phyloP scores from a whole-genome alignment of 2,797 vertebrate genomes.

The Malurus splendens region DNA sequence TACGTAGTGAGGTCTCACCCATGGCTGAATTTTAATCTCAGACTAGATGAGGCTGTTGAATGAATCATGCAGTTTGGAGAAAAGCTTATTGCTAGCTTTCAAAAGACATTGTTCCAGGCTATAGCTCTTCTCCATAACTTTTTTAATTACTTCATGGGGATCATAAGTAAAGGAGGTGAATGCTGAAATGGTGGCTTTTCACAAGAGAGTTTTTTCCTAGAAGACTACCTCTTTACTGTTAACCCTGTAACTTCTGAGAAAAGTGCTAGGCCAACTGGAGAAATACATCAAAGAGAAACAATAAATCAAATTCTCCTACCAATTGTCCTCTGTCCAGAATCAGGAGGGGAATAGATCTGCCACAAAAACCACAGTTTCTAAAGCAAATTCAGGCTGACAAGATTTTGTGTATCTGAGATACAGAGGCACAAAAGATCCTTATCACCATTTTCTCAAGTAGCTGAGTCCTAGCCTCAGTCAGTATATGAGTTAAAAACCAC shows the following conservation, averaged over 20 bases:
- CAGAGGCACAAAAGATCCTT: neutral
- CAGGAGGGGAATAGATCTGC: neutral
- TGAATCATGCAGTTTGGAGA: neutral
- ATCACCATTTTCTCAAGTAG: neutral
- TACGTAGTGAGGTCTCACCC: neutral
- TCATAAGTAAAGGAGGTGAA: neutral
- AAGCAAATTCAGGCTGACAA: neutral
- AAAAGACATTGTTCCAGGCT: neutral
- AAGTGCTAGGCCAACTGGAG: neutral
- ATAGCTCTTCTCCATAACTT: neutral
- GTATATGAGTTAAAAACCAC: neutral
- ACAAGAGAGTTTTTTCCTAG: neutral
- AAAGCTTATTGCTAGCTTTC: fast-evolving
- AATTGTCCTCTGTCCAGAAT: neutral
- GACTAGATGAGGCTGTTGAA: neutral
- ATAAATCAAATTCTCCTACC: neutral
- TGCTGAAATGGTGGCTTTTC: neutral
- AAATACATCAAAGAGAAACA: neutral
- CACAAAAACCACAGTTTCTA: neutral
- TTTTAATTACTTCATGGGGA: neutral
- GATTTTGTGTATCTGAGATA: neutral
- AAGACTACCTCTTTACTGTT: neutral
- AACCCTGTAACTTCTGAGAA: neutral
- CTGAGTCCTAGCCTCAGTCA: neutral
- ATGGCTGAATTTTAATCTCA: neutral